These are phyloP conservation scores for Ammodytes dubius DNA, from an alignment of 2,113 vertebrate species.

Conservation along the genomic window DNA sequence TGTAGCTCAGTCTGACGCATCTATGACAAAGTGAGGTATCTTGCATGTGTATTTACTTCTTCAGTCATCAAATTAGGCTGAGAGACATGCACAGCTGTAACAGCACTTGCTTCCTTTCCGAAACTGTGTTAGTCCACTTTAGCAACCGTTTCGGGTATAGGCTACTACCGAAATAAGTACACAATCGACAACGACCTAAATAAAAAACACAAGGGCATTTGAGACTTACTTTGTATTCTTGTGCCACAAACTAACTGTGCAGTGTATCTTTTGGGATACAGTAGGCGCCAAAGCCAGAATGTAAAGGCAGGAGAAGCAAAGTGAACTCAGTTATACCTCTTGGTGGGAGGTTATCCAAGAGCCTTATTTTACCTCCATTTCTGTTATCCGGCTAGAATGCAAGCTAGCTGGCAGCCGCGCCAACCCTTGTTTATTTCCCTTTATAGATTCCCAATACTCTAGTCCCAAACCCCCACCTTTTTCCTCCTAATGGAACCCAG, in stretches of 20 bases:
- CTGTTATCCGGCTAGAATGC: constrained; percentile 70
- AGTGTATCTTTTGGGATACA: background rate
- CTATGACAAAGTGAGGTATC: constrained; percentile 49
- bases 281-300: constrained; percentile 36
- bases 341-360: constrained; percentile 62
- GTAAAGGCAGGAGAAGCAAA: constrained; percentile 45
- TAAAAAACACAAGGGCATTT: background rate
- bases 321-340: constrained; percentile 59
- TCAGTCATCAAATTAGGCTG: constrained; percentile 63
- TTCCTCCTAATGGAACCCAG: constrained; percentile 58
- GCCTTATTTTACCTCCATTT: constrained; percentile 71
- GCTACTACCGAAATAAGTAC: background rate
- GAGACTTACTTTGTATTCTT: constrained; percentile 1
- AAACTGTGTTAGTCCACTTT: constrained; percentile 26
- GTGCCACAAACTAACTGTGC: background rate
- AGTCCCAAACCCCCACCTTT: background rate
- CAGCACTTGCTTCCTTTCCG: constrained; percentile 39
- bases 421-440: constrained; percentile 73
- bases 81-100: constrained; percentile 55
- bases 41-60: constrained; percentile 67
- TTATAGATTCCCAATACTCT: constrained; percentile 61
- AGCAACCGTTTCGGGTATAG: background rate
- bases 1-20: constrained; percentile 24
- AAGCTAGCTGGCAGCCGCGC: constrained; percentile 65
- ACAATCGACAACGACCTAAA: background rate